phyloP scores from a whole-genome alignment of 23 tunicate species.

The Ciona savignyi region DNA sequence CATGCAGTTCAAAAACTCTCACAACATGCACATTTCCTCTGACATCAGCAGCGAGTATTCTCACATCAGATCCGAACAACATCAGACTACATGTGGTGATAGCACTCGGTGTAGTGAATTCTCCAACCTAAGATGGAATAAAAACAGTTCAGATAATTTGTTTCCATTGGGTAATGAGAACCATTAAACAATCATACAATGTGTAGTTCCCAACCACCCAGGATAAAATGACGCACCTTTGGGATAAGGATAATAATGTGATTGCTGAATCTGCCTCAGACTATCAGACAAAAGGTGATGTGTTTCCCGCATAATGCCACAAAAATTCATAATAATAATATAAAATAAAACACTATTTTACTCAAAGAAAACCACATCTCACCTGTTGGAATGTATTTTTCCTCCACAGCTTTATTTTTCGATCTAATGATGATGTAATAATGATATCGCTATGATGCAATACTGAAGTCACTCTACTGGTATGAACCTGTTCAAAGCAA shows the following conservation, averaged over 20 bases:
- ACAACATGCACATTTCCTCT: not conserved
- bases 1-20: not conserved
- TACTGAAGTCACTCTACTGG: not conserved
- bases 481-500: slow-evolving; percentile 5
- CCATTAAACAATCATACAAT: too few species aligned
- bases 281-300: too few species aligned
- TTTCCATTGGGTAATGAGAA: too few species aligned
- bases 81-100: not conserved
- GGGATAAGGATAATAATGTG: too few species aligned
- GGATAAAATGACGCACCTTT: too few species aligned
- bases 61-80: not conserved
- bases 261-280: too few species aligned
- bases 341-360: too few species aligned
- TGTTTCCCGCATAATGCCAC: too few species aligned
- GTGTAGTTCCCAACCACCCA: too few species aligned
- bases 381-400: not conserved
- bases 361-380: too few species aligned
- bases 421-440: slow-evolving; percentile 5
- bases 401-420: slow-evolving; percentile 5
- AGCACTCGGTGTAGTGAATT: not conserved
- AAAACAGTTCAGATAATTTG: too few species aligned
- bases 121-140: not conserved
- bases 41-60: not conserved
- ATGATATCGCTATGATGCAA: not conserved
- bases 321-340: too few species aligned